Base-by-base conservation (phyloP, 2,888 invertebrate species). In the Hedya salicella region DNA sequence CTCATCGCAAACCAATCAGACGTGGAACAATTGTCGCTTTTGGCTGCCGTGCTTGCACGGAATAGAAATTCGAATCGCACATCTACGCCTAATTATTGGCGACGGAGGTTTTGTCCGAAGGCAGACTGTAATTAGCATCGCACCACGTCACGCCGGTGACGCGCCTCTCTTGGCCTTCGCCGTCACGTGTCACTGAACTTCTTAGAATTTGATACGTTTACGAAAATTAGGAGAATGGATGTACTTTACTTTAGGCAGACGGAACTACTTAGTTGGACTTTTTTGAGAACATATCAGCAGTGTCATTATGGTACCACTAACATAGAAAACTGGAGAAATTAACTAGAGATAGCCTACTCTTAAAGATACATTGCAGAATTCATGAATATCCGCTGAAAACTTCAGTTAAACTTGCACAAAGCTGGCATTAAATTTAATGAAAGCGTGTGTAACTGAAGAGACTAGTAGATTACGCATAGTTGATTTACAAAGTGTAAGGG, bases 41-140 rank as follows among this genome's bases (percentile, higher is more conserved):
- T 65, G 49, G 44, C 25, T 2, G 25, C 49, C 17, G 36, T 21
- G 54, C 53, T 56, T 56, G 52, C 46, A 54, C 40, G 46, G 61
- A 70, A 62, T 66, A 19, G 46, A 59, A 69, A 59, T 40, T 49
- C 60, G 50, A 42, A 16, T 49, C 61, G 53, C 48, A 30, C 25
- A 14, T 57, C 63, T 48, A 44, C 50, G 49, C 59, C 65, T 65
- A 65, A 65, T 59, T 69, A 71, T 70, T 69, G 72, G 74, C 75
- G 73, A 72, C 65, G 71, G 40, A 71, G 73, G 77, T 79, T 81
- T 82, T 79, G 81, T 85, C 82, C 77, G 79, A 75, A 74, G 78
- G 78, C 81, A 82, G 82, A 85, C 82, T 70, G 78, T 88, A 88
- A 89, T 89, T 89, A 89, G 83, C 88, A 86, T 87, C 82, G 81